Percentiles rank a stretch among this genome's conserved stretches.
Evolutionary conservation across 2,113 vertebrate genomes (phyloP).

Genomic region (Epinephelus moara): DNA sequence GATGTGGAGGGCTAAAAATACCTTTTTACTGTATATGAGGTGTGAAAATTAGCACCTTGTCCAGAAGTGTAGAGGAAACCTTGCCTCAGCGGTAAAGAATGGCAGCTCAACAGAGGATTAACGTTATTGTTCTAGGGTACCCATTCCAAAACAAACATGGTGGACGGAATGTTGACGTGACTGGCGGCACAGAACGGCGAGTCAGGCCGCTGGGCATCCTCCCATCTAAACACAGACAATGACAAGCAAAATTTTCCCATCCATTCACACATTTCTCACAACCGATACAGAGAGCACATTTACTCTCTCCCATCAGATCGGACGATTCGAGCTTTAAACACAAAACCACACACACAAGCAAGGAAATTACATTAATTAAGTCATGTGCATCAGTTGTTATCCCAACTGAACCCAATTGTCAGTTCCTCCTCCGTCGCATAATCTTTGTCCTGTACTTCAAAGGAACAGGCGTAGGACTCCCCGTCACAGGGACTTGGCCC

Average conservation of each 20-base stretch:
- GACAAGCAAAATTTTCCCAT: slow-evolving; percentile 62
- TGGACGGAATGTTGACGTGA: slow-evolving; percentile 68
- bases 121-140: slow-evolving; percentile 12
- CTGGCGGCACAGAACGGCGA: slow-evolving; percentile 51
- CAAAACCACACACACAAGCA: slow-evolving; percentile 34
- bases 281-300: slow-evolving; percentile 43
- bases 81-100: slow-evolving; percentile 9
- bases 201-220: slow-evolving; percentile 36
- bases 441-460: slow-evolving; percentile 58
- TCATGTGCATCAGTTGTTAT: slow-evolving; percentile 70
- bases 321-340: slow-evolving; percentile 21
- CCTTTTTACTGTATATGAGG: slow-evolving; percentile 55
- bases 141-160: slow-evolving; percentile 58
- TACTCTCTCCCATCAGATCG: slow-evolving; percentile 28
- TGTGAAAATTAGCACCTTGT: not conserved
- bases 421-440: slow-evolving; percentile 29
- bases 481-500: slow-evolving; percentile 42
- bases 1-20: not conserved
- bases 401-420: slow-evolving; percentile 43
- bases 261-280: slow-evolving; percentile 51
- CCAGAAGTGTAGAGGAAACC: slow-evolving; percentile 40
- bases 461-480: slow-evolving; percentile 43
- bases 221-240: slow-evolving; percentile 62
- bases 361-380: slow-evolving; percentile 59
- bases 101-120: not conserved